phyloP scores from a whole-genome alignment of 2,797 vertebrate genomes.

The Enteromius treurensis region DNA sequence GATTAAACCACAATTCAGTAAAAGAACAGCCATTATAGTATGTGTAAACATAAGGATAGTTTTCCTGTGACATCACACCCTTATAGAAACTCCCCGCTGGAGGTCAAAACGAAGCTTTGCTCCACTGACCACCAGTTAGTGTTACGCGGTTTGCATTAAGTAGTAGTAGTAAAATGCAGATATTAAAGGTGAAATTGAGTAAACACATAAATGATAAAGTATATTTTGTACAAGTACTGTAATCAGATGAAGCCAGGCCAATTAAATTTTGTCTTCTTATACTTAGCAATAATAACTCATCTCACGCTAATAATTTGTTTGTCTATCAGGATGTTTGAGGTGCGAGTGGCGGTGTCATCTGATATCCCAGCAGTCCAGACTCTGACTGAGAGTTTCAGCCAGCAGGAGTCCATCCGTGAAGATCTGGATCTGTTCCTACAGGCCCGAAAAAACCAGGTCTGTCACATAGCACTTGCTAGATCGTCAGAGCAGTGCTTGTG shows the following conservation, averaged over 20 bases:
- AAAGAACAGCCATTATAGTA: neutral
- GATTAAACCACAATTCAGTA: neutral
- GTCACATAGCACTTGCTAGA: slow-evolving; percentile 58
- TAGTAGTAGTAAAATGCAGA: too few species aligned
- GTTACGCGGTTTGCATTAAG: too few species aligned
- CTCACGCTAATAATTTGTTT: neutral
- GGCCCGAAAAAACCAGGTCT: slow-evolving; percentile 79
- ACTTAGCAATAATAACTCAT: neutral
- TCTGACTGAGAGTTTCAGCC: slow-evolving; percentile 75
- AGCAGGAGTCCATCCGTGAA: slow-evolving; percentile 73
- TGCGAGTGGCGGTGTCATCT: slow-evolving; percentile 74
- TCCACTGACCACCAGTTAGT: too few species aligned
- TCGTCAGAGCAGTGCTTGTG: neutral
- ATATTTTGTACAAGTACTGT: too few species aligned
- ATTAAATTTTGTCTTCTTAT: neutral
- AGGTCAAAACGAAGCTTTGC: too few species aligned
- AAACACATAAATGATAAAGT: too few species aligned
- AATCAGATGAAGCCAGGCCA: too few species aligned
- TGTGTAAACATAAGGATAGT: neutral
- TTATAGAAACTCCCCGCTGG: too few species aligned
- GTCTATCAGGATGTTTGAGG: slow-evolving; percentile 75
- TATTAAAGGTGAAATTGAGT: too few species aligned
- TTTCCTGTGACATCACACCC: too few species aligned
- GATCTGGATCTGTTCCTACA: slow-evolving; percentile 79
- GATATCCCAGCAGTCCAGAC: slow-evolving; percentile 77